Base-by-base conservation (phyloP, 37 sponge, comb jelly and placozoan species). In the Ephydatia muelleri region DNA sequence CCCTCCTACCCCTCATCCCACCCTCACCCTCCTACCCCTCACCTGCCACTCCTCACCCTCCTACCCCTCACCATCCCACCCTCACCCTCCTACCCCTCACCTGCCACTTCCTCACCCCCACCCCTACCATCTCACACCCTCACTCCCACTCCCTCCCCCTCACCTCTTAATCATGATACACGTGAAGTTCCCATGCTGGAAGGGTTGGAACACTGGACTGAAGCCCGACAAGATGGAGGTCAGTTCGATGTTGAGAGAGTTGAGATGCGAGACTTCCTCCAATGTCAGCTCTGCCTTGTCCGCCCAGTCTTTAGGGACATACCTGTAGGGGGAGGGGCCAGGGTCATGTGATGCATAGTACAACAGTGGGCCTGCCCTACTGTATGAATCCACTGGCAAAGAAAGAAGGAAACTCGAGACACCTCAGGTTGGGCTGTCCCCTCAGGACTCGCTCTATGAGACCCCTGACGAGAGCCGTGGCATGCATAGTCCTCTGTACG, bases 171-270 rank as follows among this genome's bases (percentile, higher is more conserved):
- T 74, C 72, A 83, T 79, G 70, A 94, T 82, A 68, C 94, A 94
- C 34, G 90, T 85, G 80, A 94, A 94, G 84, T 94, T 94, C 35
- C 94, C 94, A 78, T 94, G 94, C 79, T 94, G 94, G 86, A 86
- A 94, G n/a, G 85, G 83, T 13, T 79, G 66, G 72, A 84, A 94
- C 19, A 85, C 82, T 22, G 87, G 71, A 71, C 73, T 84, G 49
- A 57, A 65, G 39, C 75, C 37, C 37, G 70, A 27, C 37, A 94
- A 77, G 14, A 38, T 33, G 31, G 40, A n/a, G 3, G 84, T 72
- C 27, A 94, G 85, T 25, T 94, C 94, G 2, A 87, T 48, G 70
- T 94, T 94, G 33, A 87, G 78, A 67, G 66, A 38, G 88, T 94
- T 94, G 67, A 94, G 80, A 23, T 78, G 65, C 8, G 80, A 79